phyloP scores from a whole-genome alignment of 2,888 invertebrate genomes.

The Nomada fabriciana region DNA sequence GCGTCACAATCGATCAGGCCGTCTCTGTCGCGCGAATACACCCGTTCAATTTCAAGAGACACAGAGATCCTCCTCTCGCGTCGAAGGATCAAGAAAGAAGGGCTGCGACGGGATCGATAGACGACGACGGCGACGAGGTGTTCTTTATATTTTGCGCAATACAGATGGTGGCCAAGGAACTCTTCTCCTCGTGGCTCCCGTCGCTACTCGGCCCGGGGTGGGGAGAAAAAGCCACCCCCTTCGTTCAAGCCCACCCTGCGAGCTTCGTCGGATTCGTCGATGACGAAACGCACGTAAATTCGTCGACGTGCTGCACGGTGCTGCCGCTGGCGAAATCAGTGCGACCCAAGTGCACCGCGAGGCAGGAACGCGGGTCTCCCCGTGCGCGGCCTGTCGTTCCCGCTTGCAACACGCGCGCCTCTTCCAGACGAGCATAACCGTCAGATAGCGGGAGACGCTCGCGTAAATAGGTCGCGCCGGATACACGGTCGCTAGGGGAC shows the following conservation, averaged over 20 bases:
- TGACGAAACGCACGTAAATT: slow-evolving; percentile 70
- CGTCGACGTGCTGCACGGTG: slow-evolving; percentile 66
- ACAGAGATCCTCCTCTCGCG: slow-evolving; percentile 10
- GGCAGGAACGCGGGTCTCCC: slow-evolving; percentile 69
- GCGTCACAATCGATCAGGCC: slow-evolving; percentile 42
- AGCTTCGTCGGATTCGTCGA: slow-evolving; percentile 66
- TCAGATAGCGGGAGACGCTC: slow-evolving; percentile 54
- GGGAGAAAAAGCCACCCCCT: slow-evolving; percentile 56
- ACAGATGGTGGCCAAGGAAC: slow-evolving; percentile 16
- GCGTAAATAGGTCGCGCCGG: slow-evolving; percentile 68
- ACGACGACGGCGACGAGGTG: slow-evolving; percentile 16
- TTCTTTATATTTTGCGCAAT: slow-evolving; percentile 44
- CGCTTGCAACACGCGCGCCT: slow-evolving; percentile 66
- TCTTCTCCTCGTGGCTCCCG: slow-evolving; percentile 36
- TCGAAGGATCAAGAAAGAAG: slow-evolving; percentile 44
- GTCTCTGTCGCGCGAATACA: background rate
- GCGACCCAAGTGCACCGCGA: slow-evolving; percentile 70
- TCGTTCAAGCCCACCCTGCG: slow-evolving; percentile 31
- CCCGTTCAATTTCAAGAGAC: slow-evolving; percentile 38
- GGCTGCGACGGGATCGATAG: slow-evolving; percentile 43
- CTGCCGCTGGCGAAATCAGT: slow-evolving; percentile 67
- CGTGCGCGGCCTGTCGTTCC: slow-evolving; percentile 69
- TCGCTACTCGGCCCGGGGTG: slow-evolving; percentile 30
- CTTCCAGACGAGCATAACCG: slow-evolving; percentile 30
- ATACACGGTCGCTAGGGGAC: slow-evolving; percentile 10